A percentile compares a stretch with the other conserved stretches of the same genome.
Conservation (phyloP, 2,888 invertebrate species). For the Litoditis marina region DNA sequence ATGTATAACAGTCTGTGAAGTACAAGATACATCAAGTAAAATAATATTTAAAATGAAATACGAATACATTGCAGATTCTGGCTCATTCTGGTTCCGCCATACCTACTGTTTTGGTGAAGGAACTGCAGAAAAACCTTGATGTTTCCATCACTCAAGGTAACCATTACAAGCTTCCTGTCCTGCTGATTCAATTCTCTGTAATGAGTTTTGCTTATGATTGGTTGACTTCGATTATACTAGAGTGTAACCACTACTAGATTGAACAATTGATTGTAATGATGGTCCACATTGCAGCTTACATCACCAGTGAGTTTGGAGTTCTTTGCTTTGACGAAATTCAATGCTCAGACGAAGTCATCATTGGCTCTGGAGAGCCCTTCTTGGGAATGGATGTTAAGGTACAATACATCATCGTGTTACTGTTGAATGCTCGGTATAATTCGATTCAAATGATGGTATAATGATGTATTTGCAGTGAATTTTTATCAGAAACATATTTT, state of each 20-base stretch:
- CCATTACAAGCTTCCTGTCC: not conserved
- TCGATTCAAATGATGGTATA: too few species aligned
- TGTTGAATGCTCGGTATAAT: too few species aligned
- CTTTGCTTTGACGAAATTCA: conserved; percentile 21
- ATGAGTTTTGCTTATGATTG: too few species aligned
- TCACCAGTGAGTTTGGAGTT: conserved; percentile 27
- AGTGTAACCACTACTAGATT: too few species aligned
- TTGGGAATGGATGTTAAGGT: conserved; percentile 28
- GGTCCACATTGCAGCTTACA: conserved; percentile 21
- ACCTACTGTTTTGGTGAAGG: conserved; percentile 13
- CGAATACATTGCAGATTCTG: conserved; percentile 17
- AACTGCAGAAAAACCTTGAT: conserved; percentile 18
- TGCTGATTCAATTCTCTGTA: not conserved
- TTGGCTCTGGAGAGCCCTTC: conserved; percentile 24
- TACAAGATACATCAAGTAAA: too few species aligned
- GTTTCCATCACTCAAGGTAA: conserved; percentile 30
- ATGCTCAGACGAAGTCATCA: conserved; percentile 3
- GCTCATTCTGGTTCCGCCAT: conserved; percentile 25
- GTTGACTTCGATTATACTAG: too few species aligned
- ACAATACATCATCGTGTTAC: not conserved
- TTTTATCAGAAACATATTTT: too few species aligned
- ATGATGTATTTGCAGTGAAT: too few species aligned
- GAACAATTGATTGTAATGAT: too few species aligned
- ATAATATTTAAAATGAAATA: not conserved
- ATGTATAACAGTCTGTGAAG: too few species aligned